A percentile compares a stretch with the other conserved stretches of the same genome.
Evolutionary conservation across 2,113 vertebrate genomes (phyloP).

Genomic region (Pithys albifrons): DNA sequence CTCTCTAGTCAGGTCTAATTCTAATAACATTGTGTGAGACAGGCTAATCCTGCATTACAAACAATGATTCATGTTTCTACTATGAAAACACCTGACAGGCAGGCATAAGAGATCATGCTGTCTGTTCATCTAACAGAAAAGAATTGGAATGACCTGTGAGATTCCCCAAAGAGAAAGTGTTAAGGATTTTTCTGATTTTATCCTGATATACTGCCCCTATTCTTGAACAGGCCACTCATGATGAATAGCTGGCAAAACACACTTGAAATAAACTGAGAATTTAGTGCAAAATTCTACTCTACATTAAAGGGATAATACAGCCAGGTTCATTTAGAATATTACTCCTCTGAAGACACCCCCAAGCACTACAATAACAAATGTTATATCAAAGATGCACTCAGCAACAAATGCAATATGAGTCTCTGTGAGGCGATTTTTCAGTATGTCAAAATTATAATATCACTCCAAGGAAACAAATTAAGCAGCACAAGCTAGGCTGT

Average conservation of each 20-base stretch:
- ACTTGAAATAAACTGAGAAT: conserved; percentile 18
- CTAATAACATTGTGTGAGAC: background rate
- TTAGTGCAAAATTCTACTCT: background rate
- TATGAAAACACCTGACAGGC: conserved; percentile 1
- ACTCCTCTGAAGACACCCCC: conserved; percentile 51
- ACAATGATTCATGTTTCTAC: background rate
- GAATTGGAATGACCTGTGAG: background rate
- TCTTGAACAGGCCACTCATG: background rate
- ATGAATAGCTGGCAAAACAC: background rate
- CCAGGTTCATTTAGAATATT: conserved; percentile 64
- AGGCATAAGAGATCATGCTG: background rate
- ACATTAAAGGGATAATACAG: conserved; percentile 7
- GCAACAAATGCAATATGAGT: conserved; percentile 46
- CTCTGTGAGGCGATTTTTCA: conserved; percentile 59
- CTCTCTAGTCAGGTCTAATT: background rate
- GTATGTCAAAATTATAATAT: conserved; percentile 60
- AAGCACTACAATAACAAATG: conserved; percentile 43
- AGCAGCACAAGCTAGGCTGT: conserved; percentile 31
- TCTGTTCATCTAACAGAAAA: background rate
- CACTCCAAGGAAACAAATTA: conserved; percentile 70
- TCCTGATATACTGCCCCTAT: background rate
- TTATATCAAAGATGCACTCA: conserved; percentile 24
- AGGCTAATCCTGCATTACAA: conserved; percentile 39
- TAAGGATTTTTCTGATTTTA: conserved; percentile 16
- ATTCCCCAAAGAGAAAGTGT: background rate